Evolutionary conservation across 2,888 invertebrate species (phyloP).

Genomic region (Nysson spinosus): DNA sequence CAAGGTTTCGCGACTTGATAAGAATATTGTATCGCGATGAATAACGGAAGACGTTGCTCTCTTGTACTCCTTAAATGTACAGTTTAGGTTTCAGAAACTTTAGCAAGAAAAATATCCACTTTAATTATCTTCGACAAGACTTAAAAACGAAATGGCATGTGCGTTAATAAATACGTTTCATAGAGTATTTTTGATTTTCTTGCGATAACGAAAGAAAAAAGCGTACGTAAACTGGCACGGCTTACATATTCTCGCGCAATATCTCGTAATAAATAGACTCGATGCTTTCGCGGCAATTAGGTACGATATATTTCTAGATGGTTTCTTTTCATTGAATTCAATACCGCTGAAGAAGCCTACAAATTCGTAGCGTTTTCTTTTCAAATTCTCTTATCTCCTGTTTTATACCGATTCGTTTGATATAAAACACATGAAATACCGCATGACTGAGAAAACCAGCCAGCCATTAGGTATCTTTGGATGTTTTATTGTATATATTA

Average conservation of each 20-base stretch:
- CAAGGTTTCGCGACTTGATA: neutral
- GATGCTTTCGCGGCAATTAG: conserved; percentile 56
- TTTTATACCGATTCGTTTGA: conserved; percentile 27
- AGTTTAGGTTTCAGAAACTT: conserved; percentile 2
- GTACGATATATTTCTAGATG: conserved; percentile 46
- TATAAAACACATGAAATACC: conserved; percentile 37
- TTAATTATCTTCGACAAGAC: conserved; percentile 24
- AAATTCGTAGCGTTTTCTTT: conserved; percentile 46
- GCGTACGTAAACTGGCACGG: conserved; percentile 33
- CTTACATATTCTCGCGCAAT: conserved; percentile 13
- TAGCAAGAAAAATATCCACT: conserved; percentile 35
- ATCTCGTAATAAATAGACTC: conserved; percentile 42
- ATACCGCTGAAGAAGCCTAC: conserved; percentile 38
- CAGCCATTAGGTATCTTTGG: conserved; percentile 32
- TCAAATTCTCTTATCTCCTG: neutral
- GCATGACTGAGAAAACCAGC: conserved; percentile 32
- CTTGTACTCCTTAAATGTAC: neutral
- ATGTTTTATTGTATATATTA: conserved; percentile 30
- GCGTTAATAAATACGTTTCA: conserved; percentile 14
- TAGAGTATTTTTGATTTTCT: conserved; percentile 35
- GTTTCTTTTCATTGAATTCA: conserved; percentile 23
- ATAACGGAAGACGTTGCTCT: conserved; percentile 32
- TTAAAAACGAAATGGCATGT: conserved; percentile 7
- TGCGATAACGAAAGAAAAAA: conserved; percentile 29
- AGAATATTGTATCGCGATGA: conserved; percentile 37